These are phyloP conservation scores for Anseranas semipalmata DNA, from an alignment of 2,113 vertebrate species.

Conservation along the genomic window DNA sequence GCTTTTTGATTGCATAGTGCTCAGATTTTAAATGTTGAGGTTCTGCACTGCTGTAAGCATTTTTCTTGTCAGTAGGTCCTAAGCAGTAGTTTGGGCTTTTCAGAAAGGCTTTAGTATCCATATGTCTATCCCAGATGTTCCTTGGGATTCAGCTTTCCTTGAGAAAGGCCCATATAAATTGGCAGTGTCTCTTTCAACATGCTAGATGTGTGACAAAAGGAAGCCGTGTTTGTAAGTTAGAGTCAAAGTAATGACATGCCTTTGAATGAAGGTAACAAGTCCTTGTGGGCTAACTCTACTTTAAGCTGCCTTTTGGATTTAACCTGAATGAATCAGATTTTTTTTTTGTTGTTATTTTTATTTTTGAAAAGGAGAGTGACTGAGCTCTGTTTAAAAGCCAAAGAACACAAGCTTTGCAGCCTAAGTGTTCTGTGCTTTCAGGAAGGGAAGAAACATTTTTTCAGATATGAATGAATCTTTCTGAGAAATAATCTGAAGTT, in stretches of 20 bases:
- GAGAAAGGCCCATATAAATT: slow-evolving; percentile 12
- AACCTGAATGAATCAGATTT: background rate
- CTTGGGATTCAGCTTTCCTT: slow-evolving; percentile 5
- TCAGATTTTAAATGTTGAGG: background rate
- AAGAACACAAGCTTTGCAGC: slow-evolving; percentile 23
- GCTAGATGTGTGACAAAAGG: slow-evolving; percentile 13
- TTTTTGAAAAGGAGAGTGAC: slow-evolving; percentile 3
- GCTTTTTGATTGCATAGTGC: background rate
- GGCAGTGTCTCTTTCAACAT: slow-evolving; percentile 7
- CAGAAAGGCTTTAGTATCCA: background rate
- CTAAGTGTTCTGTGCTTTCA: slow-evolving; percentile 16
- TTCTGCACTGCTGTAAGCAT: background rate
- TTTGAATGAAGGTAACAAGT: slow-evolving; percentile 29
- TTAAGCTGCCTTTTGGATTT: slow-evolving; percentile 57
- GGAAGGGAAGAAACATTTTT: background rate
- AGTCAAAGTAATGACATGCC: slow-evolving; percentile 27
- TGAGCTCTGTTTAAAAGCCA: background rate
- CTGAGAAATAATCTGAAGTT: slow-evolving; percentile 45
- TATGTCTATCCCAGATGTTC: background rate
- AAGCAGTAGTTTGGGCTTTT: background rate
- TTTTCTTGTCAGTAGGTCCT: background rate
- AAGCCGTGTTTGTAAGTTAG: slow-evolving; percentile 11
- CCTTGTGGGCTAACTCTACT: slow-evolving; percentile 8
- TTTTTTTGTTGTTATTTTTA: background rate
- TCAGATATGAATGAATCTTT: slow-evolving; percentile 10